Base-by-base conservation (phyloP, 1,140 invertebrate genomes). In the Hycleus phaleratus region DNA sequence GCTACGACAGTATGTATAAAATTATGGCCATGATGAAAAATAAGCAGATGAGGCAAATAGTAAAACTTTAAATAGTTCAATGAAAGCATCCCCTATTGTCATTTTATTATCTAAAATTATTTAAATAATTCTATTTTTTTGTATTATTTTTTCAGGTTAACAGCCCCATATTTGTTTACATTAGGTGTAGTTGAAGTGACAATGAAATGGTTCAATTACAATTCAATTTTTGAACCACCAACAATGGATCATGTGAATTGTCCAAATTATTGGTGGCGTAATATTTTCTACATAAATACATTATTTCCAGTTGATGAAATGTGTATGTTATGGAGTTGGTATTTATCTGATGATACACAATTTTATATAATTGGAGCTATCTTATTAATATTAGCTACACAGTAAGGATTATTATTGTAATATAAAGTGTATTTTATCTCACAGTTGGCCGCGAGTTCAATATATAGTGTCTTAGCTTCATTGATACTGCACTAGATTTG, bases 311-410 rank as follows among this genome's bases (percentile, higher is more conserved):
- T 88, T n/a, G 83, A 90, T 44, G 84, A 91, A 73, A 91, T 91
- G 88, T 91, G 89, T 66, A 91, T 91, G 88, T 68, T 90, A 25
- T 91, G 89, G 88, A 91, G 88, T 76, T 91, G 89, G 88, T 91
- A 91, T 66, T 72, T 91, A n/a, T 87, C 88, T 0, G 88, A 91
- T 61, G 89, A 91, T 66, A 90, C 88, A 0, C 89, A 91, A 68
- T 91, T 91, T 73, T 91, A 90, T 66, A 80, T 89, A 18, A 79
- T 91, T 26, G 88, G 88, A 32, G 85, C 85, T 1, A 81, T 91
- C 5, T 83, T 91, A 8, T 74, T 91, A 2, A 87, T 91, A 46
- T 65, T 90, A 42, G 87, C 86, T 2, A 82, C 78, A 59, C 77
- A 65, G 70, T 72, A 65, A 65, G 26, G 8, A 49, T 2, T 18